phyloP scores from a whole-genome alignment of 2,888 invertebrate species.

The Hydraecia micacea region DNA sequence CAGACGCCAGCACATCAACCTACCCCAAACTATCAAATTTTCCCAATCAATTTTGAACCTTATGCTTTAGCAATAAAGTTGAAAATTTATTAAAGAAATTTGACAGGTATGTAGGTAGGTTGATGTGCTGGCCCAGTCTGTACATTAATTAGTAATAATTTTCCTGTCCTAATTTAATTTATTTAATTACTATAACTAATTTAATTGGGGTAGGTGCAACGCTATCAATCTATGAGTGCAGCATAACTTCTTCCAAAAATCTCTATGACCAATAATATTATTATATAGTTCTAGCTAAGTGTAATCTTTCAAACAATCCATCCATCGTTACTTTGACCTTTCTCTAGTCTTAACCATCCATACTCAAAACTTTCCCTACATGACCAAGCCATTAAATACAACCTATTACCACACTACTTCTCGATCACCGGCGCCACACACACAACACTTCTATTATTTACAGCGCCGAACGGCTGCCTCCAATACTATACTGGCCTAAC shows the following conservation, averaged over 20 bases:
- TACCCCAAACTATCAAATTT: no score
- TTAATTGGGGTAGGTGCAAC: neutral
- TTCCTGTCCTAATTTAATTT: no score
- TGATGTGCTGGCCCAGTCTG: no score
- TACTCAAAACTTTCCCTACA: neutral
- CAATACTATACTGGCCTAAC: conserved; percentile 92
- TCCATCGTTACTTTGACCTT: no score
- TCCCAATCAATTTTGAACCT: no score
- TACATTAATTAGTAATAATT: neutral
- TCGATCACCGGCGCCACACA: neutral
- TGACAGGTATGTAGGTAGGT: no score
- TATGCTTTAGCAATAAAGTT: no score
- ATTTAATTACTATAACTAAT: no score
- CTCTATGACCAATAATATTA: neutral
- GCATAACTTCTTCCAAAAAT: neutral
- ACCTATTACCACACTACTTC: neutral
- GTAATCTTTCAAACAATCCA: neutral
- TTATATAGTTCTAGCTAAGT: neutral
- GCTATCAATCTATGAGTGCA: neutral
- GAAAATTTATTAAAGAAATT: no score
- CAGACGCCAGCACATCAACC: no score
- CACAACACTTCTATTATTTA: conserved; percentile 60
- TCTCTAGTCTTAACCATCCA: neutral
- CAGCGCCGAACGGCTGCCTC: conserved; percentile 94
- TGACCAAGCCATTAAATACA: neutral